A percentile compares a stretch with the other conserved stretches of the same genome.
phyloP scores from a whole-genome alignment of 2,113 vertebrate genomes.

The Podiceps cristatus region DNA sequence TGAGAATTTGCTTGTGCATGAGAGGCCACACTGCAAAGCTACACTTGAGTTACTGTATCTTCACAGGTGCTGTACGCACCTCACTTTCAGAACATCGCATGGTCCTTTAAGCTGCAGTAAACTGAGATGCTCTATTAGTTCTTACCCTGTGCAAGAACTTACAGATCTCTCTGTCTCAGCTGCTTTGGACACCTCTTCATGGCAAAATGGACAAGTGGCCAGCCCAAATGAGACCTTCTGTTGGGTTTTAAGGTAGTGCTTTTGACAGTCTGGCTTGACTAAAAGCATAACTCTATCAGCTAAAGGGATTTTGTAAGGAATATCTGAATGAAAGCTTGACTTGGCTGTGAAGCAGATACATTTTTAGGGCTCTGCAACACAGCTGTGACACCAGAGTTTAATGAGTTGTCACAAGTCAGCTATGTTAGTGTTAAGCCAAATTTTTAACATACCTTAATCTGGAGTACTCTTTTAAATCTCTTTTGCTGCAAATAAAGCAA shows the following conservation, averaged over 20 bases:
- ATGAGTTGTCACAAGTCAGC: background rate
- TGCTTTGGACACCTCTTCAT: background rate
- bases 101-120: background rate
- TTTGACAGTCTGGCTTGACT: background rate
- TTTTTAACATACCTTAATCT: background rate
- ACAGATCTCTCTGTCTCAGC: background rate
- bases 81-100: background rate
- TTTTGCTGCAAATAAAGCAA: background rate
- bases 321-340: background rate
- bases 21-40: background rate
- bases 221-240: background rate
- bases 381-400: background rate
- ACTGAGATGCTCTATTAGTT: background rate
- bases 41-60: background rate
- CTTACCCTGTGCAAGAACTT: background rate
- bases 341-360: background rate
- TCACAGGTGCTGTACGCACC: accelerated
- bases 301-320: background rate
- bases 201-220: background rate
- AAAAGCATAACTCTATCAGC: background rate
- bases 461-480: background rate
- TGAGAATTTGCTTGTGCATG: background rate
- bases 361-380: constrained; percentile 4
- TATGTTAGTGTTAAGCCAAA: background rate
- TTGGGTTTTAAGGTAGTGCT: background rate